Evolutionary conservation across 2,113 vertebrate genomes (phyloP).

Genomic region (Melanerpes aurifrons): DNA sequence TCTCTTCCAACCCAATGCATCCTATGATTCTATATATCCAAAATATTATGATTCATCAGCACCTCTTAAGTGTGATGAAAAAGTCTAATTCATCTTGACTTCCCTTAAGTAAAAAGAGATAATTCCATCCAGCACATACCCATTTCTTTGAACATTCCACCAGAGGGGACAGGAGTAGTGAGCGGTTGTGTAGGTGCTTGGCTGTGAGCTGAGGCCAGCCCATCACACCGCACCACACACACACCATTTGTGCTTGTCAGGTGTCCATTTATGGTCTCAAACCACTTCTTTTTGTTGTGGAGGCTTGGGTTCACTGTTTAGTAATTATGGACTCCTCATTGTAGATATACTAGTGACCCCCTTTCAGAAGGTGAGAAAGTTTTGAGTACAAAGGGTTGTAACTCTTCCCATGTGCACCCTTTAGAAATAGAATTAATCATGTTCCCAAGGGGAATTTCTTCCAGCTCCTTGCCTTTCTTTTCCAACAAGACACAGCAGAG

Average conservation of each 20-base stretch:
- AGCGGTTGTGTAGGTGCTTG: rapidly evolving
- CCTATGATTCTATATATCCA: background rate
- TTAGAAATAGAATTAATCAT: background rate
- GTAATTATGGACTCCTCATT: background rate
- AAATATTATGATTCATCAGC: background rate
- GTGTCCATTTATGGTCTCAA: background rate
- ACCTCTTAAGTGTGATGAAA: background rate
- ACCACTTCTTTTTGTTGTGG: background rate
- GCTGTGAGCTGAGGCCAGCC: background rate
- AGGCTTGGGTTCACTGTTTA: background rate
- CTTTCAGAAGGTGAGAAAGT: background rate
- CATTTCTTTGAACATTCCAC: background rate
- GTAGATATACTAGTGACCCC: background rate
- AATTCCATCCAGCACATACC: background rate
- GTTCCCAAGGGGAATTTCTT: background rate
- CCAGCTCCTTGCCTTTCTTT: background rate
- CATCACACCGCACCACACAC: background rate
- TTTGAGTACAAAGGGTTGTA: background rate
- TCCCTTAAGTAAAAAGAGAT: background rate
- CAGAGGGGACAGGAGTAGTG: rapidly evolving
- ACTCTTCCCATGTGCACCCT: background rate
- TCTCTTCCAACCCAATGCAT: too few relatives aligned
- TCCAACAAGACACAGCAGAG: background rate
- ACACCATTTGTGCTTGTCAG: background rate
- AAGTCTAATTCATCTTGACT: background rate